These are phyloP conservation scores for Oreochromis grahami DNA, from an alignment of 2,797 vertebrate genomes.

Conservation along the genomic window DNA sequence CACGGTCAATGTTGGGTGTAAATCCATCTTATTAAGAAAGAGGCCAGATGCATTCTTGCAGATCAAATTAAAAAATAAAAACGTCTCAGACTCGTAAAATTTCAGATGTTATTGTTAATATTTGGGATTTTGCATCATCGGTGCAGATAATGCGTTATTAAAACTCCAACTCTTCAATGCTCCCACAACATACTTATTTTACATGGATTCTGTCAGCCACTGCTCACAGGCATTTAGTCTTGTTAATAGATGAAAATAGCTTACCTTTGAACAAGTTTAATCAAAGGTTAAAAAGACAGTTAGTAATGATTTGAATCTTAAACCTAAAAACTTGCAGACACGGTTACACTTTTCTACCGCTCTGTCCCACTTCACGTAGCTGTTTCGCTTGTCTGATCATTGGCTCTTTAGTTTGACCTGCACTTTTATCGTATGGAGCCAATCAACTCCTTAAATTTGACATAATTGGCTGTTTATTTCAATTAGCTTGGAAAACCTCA, in stretches of 20 bases:
- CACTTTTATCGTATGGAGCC: background rate
- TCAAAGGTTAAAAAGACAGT: background rate
- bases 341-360: background rate
- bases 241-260: background rate
- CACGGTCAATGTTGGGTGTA: background rate
- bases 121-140: no score
- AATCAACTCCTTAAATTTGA: constrained; percentile 4
- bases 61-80: background rate
- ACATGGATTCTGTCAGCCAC: background rate
- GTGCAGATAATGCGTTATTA: no score
- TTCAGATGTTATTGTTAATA: background rate
- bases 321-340: background rate
- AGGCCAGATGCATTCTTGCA: background rate
- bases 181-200: background rate
- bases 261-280: background rate
- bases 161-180: background rate
- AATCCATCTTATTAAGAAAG: background rate
- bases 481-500: constrained; percentile 55
- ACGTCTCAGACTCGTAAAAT: background rate
- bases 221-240: background rate
- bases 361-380: background rate
- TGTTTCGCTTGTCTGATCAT: background rate
- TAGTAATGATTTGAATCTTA: background rate
- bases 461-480: constrained; percentile 59
- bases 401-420: background rate